Base-by-base conservation (phyloP, 2,888 invertebrate genomes). In the Eupithecia subfuscata region DNA sequence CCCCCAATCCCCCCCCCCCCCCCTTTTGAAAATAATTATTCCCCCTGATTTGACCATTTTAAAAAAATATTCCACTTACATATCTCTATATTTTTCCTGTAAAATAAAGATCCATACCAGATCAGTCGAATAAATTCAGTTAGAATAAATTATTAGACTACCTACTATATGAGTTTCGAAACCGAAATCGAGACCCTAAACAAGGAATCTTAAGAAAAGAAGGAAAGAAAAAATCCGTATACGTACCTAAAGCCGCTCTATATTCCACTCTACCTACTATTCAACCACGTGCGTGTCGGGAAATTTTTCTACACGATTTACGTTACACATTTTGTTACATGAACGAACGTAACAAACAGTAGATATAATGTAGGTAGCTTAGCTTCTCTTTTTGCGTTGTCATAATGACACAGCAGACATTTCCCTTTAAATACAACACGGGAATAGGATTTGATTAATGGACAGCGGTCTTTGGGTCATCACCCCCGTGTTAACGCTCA, bases 401-500 rank as follows among this genome's bases (percentile, higher is more conserved):
- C 88, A 89, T 82, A 78, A 81, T 83, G 78, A 79, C 82, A 82
- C 83, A 82, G 83, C 83, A 81, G 76, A 79, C 78, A 82, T 82
- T 83, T 82, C 78, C 84, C 81, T 82, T 79, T 81, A 83, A 84
- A 86, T 84, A 81, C 82, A 82, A 80, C 85, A 84, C 80, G 69
- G 75, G 70, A 77, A 78, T 78, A 80, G 79, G 76, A 79, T 82
- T 82, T 87, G 87, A 88, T 89, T 87, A 85, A 86, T 84, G 82
- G 65, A 70, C 78, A 81, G 79, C 76, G 83, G 83, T 83, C 79
- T 83, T 73, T 80, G 79, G 83, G 83, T 81, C 83, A 85, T 83
- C 83, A 75, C 83, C 84, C 84, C 78, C 79, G 79, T 81, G 81
- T 80, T 80, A 80, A 81, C 76, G 79, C 77, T 75, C 77, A 73